Evolutionary conservation across 1,140 invertebrate genomes (phyloP).

Genomic region (Drosophila nigrodunni): DNA sequence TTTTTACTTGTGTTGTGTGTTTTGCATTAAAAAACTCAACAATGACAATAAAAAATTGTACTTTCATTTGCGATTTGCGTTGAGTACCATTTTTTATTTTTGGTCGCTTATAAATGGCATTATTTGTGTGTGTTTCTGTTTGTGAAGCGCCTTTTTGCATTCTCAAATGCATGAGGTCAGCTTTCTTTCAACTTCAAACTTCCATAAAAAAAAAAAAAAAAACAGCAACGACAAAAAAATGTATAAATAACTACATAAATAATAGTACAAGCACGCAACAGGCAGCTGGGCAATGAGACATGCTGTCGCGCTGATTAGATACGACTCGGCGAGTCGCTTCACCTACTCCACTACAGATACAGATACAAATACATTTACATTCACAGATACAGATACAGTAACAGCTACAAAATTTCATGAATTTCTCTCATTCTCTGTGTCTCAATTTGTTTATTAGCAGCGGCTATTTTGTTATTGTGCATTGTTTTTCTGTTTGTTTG

Average conservation of each 20-base stretch:
- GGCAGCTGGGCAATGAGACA: conserved; percentile 68
- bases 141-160: conserved; percentile 22
- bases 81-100: conserved; percentile 44
- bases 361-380: conserved; percentile 14
- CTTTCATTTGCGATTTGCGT: conserved; percentile 62
- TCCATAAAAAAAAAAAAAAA: conserved; percentile 43
- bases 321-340: conserved; percentile 37
- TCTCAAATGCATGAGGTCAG: conserved; percentile 68
- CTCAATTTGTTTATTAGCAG: conserved; percentile 44
- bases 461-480: conserved; percentile 40
- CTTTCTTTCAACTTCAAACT: conserved; percentile 57
- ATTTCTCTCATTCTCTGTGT: conserved; percentile 10
- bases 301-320: conserved; percentile 75
- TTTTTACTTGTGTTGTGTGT: conserved; percentile 19
- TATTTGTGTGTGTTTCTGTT: conserved; percentile 14
- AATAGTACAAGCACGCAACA: conserved; percentile 61
- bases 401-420: conserved; percentile 21
- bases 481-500: conserved; percentile 45
- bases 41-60: conserved; percentile 68
- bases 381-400: conserved; percentile 21
- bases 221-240: conserved; percentile 22
- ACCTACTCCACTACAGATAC: conserved; percentile 7
- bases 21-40: conserved; percentile 58
- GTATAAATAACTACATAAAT: conserved; percentile 68
- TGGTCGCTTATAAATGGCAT: conserved; percentile 45